A percentile compares a stretch with the other conserved stretches of the same genome.
Conservation (phyloP, 2,113 vertebrate species). For the Nothobranchius furzeri region DNA sequence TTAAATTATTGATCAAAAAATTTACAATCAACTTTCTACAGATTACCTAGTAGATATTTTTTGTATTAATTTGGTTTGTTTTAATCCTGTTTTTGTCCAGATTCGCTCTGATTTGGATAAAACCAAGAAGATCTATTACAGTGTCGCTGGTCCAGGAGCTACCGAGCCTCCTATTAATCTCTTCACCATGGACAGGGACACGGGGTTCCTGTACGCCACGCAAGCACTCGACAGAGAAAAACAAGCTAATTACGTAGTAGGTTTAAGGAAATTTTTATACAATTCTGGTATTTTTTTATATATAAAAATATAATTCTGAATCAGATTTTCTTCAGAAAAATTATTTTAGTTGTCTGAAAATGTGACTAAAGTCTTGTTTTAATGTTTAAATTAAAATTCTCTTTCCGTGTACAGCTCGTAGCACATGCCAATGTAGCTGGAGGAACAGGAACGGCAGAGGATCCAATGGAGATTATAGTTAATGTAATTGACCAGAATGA, state of each 20-base stretch:
- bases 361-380: no score
- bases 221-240: constrained; percentile 70
- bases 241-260: constrained; percentile 13
- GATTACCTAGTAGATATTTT: not conserved
- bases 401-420: constrained; percentile 48
- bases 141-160: constrained; percentile 73
- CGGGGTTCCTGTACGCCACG: constrained; percentile 59
- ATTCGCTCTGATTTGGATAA: constrained; percentile 57
- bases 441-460: constrained; percentile 12
- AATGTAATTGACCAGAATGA: constrained; percentile 75
- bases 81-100: constrained; percentile 41
- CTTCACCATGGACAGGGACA: constrained; percentile 51
- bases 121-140: constrained; percentile 43
- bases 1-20: no score
- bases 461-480: constrained; percentile 60
- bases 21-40: not conserved
- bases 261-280: not conserved
- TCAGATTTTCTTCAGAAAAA: no score
- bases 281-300: not conserved
- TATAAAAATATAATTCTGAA: no score
- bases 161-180: constrained; percentile 41
- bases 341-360: no score
- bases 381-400: not conserved
- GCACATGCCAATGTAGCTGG: constrained; percentile 39
- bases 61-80: no score